Conservation (phyloP, 2,113 vertebrate species). For the Vulpes lagopus region DNA sequence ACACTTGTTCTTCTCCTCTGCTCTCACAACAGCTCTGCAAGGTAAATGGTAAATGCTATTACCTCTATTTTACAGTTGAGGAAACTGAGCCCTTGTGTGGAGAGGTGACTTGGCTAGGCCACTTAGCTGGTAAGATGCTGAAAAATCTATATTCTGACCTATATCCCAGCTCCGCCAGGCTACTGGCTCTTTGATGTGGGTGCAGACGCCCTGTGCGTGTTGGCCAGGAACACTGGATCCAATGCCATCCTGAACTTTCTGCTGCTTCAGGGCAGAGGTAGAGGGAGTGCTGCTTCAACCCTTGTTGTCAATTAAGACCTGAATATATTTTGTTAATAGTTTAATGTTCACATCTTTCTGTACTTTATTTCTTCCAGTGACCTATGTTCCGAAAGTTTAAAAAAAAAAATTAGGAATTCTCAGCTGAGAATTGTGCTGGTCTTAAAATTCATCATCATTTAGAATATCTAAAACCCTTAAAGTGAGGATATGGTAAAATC, state of each 20-base stretch:
- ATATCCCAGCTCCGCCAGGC: neutral
- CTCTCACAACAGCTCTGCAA: neutral
- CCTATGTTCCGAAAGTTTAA: neutral
- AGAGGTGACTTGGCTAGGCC: neutral
- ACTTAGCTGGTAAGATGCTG: neutral
- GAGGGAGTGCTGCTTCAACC: neutral
- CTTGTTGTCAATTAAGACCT: neutral
- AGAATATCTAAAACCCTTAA: neutral
- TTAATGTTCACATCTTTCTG: neutral
- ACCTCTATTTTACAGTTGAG: neutral
- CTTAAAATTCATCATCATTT: neutral
- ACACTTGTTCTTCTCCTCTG: neutral
- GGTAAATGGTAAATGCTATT: neutral
- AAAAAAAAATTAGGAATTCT: neutral
- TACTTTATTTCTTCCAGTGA: neutral
- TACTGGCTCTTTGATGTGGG: accelerated
- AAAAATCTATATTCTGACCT: neutral
- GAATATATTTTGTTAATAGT: neutral
- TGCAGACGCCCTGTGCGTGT: neutral
- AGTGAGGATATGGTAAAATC: neutral
- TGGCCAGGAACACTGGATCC: no score
- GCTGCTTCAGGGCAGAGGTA: neutral
- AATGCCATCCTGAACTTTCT: neutral
- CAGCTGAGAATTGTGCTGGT: neutral
- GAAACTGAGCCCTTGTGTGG: neutral